Conservation (phyloP, 2,888 invertebrate species). For the Epirrhoe alternata region DNA sequence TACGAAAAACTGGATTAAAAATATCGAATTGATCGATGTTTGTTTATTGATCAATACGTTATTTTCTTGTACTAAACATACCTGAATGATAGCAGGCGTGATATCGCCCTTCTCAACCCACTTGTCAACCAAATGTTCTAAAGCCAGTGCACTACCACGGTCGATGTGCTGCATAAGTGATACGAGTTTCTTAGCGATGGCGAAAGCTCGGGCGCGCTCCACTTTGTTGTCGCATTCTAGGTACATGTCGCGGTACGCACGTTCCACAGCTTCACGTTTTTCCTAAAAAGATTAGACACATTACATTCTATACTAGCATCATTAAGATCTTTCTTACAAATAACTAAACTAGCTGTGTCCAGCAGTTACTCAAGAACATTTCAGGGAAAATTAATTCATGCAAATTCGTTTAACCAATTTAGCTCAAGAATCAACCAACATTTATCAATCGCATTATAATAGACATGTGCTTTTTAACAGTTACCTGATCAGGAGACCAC, state of each 20-base stretch:
- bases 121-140: conserved; percentile 71
- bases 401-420: no score
- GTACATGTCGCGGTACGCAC: conserved; percentile 91
- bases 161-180: conserved; percentile 63
- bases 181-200: conserved; percentile 65
- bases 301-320: neutral
- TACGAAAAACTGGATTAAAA: no score
- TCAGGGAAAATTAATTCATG: no score
- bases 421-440: no score
- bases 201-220: conserved; percentile 77
- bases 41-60: neutral
- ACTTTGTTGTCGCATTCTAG: conserved; percentile 80
- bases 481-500: conserved; percentile 91
- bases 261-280: conserved; percentile 89
- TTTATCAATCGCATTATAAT: no score
- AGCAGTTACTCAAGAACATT: no score
- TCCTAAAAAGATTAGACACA: conserved; percentile 61
- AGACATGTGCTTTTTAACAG: no score
- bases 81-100: conserved; percentile 76
- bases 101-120: conserved; percentile 78
- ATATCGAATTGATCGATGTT: no score
- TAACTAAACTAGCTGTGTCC: no score
- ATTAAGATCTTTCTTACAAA: no score
- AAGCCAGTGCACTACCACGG: conserved; percentile 73
- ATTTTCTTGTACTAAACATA: conserved; percentile 37